Evolutionary conservation across 2,113 vertebrate genomes (phyloP), one percentile per base, ranked within the genome.

Genomic region (Albula glossodonta): DNA sequence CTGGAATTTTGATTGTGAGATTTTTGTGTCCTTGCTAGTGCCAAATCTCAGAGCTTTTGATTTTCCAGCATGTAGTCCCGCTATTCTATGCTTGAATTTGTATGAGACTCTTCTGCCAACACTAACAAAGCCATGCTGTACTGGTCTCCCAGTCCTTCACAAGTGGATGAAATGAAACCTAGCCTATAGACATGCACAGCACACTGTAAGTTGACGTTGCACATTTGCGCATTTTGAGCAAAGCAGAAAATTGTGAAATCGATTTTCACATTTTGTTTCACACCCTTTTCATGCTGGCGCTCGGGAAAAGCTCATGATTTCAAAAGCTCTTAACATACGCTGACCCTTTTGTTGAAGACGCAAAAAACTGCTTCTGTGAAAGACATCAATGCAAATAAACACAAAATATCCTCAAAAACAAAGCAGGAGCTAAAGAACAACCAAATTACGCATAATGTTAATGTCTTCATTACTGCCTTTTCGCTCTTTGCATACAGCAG

Each of bases 261-360:
- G 94, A 96, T 95, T 96, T 94, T 88, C 93, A 94, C 94, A 94
- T 95, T 95, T 93, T 92, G 90, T 95, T 96, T 95, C 93, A 94
- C 93, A 94, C 93, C 91, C 94, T 94, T 77, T 95, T 95, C 94
- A 95, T 96, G 93, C 93, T 92, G 84, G 82, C 93, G 92, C 92
- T 91, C 94, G 91, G 90, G 31, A 41, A 93, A 93, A 89, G 95
- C 94, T 95, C 91, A 90, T 93, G 92, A 95, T 95, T 96, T 96
- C 93, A 95, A 95, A 95, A 95, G 93, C 95, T 95, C 95, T 96
- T 95, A 94, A 95, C 94, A 93, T 94, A 94, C 92, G 93, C 93
- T 93, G 92, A 91, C 94, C 93, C 94, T 94, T 96, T 95, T 95
- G 94, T 95, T 95, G 92, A 89, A 95, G 94, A 94, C 91, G 93